A percentile compares a stretch with the other conserved stretches of the same genome.
These are phyloP conservation scores for Gavialis gangeticus DNA, from an alignment of 2,113 vertebrate species.

Conservation along the genomic window DNA sequence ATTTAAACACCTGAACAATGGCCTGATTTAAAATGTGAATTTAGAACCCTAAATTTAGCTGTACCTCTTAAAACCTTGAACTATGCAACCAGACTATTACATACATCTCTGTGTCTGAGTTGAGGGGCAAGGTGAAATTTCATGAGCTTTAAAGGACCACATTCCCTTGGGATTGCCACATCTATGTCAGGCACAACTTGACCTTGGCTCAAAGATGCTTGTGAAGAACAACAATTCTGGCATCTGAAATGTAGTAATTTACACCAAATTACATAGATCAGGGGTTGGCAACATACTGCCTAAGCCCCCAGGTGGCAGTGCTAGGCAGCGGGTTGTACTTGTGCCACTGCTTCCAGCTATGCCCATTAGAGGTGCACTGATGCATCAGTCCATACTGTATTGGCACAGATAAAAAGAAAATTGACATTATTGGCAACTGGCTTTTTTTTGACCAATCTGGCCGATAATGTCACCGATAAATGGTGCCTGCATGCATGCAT, in stretches of 20 bases:
- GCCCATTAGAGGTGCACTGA: no score
- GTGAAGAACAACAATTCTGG: neutral
- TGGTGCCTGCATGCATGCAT: no score
- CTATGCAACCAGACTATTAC: neutral
- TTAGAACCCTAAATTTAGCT: slow-evolving; percentile 23
- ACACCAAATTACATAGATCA: neutral
- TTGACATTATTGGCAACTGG: no score
- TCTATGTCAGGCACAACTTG: neutral
- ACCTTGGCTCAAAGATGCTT: neutral
- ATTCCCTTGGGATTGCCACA: neutral
- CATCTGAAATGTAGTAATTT: neutral
- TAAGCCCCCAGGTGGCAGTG: no score
- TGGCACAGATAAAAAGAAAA: no score
- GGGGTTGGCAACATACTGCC: no score
- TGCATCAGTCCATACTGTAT: no score
- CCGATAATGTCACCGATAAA: no score
- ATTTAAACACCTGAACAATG: slow-evolving; percentile 46
- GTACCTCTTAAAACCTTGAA: neutral
- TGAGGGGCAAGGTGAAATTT: slow-evolving; percentile 28
- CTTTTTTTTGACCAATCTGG: no score
- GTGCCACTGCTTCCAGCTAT: no score
- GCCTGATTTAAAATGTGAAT: neutral
- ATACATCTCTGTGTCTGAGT: neutral
- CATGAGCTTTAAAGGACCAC: neutral
- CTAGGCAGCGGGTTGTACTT: no score